Percentiles rank a stretch among this genome's conserved stretches.
Conservation (phyloP, 2,797 vertebrate genomes). For the Gallinago nigripennis region DNA sequence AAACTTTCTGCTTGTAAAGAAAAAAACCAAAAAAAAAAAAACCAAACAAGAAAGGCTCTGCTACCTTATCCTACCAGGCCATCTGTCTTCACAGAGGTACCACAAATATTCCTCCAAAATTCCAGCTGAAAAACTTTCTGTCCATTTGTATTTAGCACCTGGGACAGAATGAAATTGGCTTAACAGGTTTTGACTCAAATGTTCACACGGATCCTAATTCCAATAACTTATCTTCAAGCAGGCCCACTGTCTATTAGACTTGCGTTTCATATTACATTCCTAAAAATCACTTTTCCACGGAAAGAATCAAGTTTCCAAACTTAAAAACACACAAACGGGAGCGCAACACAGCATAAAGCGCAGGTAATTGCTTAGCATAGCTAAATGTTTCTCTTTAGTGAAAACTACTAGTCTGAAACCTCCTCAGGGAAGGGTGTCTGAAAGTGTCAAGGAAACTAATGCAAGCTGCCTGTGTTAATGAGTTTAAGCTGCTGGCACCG, state of each 20-base stretch:
- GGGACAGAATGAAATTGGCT: background rate
- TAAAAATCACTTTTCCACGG: constrained; percentile 25
- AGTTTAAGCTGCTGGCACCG: constrained; percentile 54
- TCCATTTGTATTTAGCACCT: background rate
- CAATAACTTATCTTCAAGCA: background rate
- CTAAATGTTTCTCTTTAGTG: constrained; percentile 35
- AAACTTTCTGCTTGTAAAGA: background rate
- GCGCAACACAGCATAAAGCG: background rate
- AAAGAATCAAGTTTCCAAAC: constrained; percentile 40
- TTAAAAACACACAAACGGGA: constrained; percentile 6
- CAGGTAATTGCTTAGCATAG: background rate
- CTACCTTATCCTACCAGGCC: background rate
- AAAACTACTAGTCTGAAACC: constrained; percentile 57
- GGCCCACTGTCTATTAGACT: background rate
- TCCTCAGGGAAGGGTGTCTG: constrained; percentile 72
- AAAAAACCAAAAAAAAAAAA: background rate
- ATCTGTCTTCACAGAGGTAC: background rate
- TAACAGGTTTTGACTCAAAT: background rate
- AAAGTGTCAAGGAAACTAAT: constrained; percentile 38
- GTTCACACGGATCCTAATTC: background rate
- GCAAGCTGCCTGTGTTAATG: constrained; percentile 50
- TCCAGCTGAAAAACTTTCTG: background rate
- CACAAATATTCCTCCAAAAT: background rate
- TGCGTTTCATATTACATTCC: background rate
- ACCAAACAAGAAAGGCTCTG: background rate